These are phyloP conservation scores for Norana najaformis DNA, from an alignment of 2,888 invertebrate species.

Conservation along the genomic window DNA sequence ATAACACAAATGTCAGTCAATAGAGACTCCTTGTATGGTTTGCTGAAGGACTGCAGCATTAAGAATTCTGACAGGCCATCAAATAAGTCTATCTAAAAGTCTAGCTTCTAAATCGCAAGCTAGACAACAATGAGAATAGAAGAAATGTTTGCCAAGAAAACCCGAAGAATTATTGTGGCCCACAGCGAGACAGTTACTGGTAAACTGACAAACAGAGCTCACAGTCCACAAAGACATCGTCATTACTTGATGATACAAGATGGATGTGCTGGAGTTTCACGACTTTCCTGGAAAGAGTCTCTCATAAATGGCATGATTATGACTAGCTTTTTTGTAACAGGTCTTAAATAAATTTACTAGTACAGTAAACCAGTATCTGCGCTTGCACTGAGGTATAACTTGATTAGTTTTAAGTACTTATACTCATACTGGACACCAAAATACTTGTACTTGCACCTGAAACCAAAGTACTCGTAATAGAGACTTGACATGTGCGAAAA, in stretches of 20 bases:
- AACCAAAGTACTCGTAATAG: too few species aligned
- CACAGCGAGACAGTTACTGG: not conserved
- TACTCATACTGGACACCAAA: too few species aligned
- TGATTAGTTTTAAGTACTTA: too few species aligned
- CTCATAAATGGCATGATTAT: not conserved
- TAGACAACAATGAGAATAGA: not conserved
- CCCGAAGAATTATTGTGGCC: not conserved
- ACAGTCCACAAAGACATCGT: not conserved
- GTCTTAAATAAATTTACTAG: not conserved
- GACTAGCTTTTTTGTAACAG: not conserved
- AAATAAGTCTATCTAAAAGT: not conserved
- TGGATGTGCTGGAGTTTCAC: not conserved
- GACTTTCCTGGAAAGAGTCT: not conserved
- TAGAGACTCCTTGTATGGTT: not conserved
- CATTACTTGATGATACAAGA: not conserved
- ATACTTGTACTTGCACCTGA: too few species aligned
- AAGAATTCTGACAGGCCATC: not conserved
- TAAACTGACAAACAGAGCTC: not conserved
- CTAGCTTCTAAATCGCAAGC: not conserved
- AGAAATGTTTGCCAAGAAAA: not conserved
- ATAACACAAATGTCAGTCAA: not conserved
- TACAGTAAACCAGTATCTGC: not conserved
- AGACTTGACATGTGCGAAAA: too few species aligned
- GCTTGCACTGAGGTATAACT: too few species aligned
- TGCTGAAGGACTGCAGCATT: not conserved